These are phyloP conservation scores for Menidia menidia DNA, from an alignment of 2,797 vertebrate genomes.

Conservation along the genomic window DNA sequence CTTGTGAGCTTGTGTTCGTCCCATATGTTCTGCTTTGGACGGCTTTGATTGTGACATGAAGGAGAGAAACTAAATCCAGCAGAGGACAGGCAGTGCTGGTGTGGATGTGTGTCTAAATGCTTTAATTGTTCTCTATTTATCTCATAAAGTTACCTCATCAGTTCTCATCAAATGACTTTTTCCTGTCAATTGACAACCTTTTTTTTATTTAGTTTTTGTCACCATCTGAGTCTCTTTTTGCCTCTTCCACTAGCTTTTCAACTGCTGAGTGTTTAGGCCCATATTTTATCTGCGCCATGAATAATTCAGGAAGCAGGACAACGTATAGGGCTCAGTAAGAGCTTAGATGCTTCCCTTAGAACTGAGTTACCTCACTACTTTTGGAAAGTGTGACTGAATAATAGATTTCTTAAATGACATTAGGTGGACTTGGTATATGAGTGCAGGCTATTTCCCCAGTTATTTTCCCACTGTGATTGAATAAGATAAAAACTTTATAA, in stretches of 20 bases:
- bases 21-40: constrained; percentile 30
- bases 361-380: constrained; percentile 26
- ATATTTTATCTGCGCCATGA: constrained; percentile 61
- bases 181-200: constrained; percentile 15
- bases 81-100: constrained; percentile 7
- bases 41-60: constrained; percentile 67
- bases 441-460: not conserved
- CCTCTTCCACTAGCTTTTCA: constrained; percentile 32
- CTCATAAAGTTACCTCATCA: constrained; percentile 45
- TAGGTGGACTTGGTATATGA: not conserved
- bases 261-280: constrained; percentile 51
- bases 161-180: constrained; percentile 38
- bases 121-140: constrained; percentile 59
- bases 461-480: not conserved
- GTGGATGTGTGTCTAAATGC: constrained; percentile 17
- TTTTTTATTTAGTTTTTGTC: not conserved
- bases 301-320: constrained; percentile 73
- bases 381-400: constrained; percentile 50
- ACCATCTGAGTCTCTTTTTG: not conserved
- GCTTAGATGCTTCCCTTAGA: constrained; percentile 41
- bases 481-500: constrained; percentile 22
- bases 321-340: constrained; percentile 49
- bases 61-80: constrained; percentile 40
- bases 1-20: constrained; percentile 36
- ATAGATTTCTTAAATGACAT: constrained; percentile 37